Conservation (phyloP, 2,888 invertebrate species). For the Agonopterix arenella region DNA sequence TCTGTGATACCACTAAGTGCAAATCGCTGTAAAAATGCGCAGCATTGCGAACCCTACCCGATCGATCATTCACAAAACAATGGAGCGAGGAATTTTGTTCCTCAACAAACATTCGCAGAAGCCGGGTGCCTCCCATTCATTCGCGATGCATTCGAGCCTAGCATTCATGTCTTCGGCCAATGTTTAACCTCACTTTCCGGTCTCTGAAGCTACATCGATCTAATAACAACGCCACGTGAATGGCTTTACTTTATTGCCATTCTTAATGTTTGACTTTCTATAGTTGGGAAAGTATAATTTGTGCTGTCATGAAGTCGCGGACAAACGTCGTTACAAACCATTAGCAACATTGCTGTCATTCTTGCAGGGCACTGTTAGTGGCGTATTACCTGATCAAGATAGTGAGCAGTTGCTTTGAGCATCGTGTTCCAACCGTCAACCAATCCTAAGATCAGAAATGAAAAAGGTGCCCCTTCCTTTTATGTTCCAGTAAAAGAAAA, state of each 20-base stretch:
- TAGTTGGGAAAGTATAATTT: conserved; percentile 64
- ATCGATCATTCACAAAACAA: conserved; percentile 41
- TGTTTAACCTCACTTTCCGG: conserved; percentile 64
- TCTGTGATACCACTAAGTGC: too few species aligned
- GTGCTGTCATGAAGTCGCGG: conserved; percentile 38
- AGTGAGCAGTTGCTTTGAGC: too few species aligned
- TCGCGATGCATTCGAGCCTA: conserved; percentile 33
- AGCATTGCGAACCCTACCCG: neutral
- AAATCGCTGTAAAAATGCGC: too few species aligned
- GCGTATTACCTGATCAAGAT: neutral
- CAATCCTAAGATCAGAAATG: too few species aligned
- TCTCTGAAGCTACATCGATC: conserved; percentile 36
- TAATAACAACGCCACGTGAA: conserved; percentile 59
- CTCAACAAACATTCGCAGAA: conserved; percentile 54
- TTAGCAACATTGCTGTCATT: conserved; percentile 51
- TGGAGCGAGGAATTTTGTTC: conserved; percentile 53
- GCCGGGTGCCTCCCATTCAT: conserved; percentile 48
- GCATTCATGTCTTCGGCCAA: conserved; percentile 43
- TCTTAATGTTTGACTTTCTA: conserved; percentile 68
- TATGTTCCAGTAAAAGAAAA: too few species aligned
- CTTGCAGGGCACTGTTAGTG: conserved; percentile 21
- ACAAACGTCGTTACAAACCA: conserved; percentile 47
- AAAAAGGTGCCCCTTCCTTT: neutral
- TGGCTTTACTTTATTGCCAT: conserved; percentile 31
- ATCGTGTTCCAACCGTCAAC: too few species aligned